These are phyloP conservation scores for Syngnathus acus DNA, from an alignment of 2,797 vertebrate genomes.

Conservation along the genomic window DNA sequence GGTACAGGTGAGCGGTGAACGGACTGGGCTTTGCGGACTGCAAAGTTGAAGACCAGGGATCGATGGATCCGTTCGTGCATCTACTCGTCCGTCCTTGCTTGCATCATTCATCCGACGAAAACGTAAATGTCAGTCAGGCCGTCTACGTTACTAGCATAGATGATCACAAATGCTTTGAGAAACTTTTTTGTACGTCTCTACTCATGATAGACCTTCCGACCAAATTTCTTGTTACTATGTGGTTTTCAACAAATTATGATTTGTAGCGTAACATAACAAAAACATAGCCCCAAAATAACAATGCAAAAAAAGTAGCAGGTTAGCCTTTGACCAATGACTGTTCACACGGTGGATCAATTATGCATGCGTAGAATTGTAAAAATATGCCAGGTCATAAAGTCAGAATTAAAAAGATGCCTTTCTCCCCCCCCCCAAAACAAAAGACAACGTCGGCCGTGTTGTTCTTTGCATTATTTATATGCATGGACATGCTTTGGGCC, in stretches of 20 bases:
- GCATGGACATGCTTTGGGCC: not conserved
- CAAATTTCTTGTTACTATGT: not conserved
- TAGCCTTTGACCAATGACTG: not conserved
- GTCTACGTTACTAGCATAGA: too few species aligned
- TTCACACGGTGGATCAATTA: not conserved
- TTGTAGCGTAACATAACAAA: not conserved
- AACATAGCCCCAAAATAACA: not conserved
- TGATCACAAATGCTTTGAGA: not conserved
- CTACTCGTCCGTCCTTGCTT: too few species aligned
- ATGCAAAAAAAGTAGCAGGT: not conserved
- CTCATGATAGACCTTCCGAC: not conserved
- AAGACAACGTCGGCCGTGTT: not conserved
- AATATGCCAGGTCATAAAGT: conserved; percentile 3
- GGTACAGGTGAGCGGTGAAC: not conserved
- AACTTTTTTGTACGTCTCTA: not conserved
- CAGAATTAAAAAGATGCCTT: conserved; percentile 4
- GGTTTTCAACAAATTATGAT: not conserved
- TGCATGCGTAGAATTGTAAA: not conserved
- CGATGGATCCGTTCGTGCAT: too few species aligned
- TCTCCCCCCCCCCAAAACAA: not conserved
- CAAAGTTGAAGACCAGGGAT: too few species aligned
- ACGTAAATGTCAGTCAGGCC: too few species aligned
- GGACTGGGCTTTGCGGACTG: too few species aligned
- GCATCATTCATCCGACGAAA: too few species aligned
- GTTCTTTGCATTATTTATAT: conserved; percentile 5